These are phyloP conservation scores for Montifringilla adamsi DNA, from an alignment of 2,113 vertebrate genomes.

Conservation along the genomic window DNA sequence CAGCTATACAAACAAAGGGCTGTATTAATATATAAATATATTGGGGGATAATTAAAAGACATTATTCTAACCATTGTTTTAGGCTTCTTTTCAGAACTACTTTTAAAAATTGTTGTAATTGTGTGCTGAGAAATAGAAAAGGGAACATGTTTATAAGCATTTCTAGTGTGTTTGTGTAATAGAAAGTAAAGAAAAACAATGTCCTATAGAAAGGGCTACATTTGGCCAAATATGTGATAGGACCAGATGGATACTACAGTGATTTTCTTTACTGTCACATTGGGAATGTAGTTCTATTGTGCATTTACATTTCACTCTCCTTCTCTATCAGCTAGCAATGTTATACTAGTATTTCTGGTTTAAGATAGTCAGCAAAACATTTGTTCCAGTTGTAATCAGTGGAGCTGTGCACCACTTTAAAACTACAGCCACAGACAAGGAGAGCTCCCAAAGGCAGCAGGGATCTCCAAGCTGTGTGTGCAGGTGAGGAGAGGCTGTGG, in stretches of 20 bases:
- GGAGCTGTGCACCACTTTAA: background rate
- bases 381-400: background rate
- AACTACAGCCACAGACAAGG: background rate
- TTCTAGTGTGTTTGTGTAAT: background rate
- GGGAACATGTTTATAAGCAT: background rate
- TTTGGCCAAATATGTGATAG: background rate
- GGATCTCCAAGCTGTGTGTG: background rate
- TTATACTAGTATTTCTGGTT: background rate
- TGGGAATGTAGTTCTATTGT: background rate
- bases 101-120: background rate
- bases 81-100: background rate
- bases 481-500: background rate
- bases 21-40: background rate
- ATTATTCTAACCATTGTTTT: background rate
- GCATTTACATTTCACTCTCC: background rate
- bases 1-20: background rate
- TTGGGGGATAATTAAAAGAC: background rate
- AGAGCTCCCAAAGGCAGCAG: background rate
- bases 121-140: background rate
- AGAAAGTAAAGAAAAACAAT: background rate
- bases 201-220: background rate
- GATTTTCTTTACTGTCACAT: background rate
- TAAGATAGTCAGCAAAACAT: background rate
- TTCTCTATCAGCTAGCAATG: background rate
- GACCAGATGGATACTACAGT: background rate